Evolutionary conservation across 2,888 invertebrate genomes (phyloP).

Genomic region (Pelosia muscerda): DNA sequence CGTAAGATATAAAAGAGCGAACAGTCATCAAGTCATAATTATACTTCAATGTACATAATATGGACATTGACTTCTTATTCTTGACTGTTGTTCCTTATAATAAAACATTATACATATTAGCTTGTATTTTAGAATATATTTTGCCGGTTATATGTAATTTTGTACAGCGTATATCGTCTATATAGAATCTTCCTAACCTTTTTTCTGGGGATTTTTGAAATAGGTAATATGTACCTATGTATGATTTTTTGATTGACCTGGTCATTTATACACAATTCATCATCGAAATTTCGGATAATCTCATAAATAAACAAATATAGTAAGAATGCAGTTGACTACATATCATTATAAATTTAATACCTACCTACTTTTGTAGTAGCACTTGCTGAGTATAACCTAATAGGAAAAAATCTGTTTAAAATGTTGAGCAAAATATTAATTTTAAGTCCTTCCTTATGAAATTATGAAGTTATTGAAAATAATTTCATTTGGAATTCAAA

Average conservation of each 20-base stretch:
- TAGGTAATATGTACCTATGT: no score
- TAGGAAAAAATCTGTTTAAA: no score
- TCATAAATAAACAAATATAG: no score
- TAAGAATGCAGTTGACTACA: no score
- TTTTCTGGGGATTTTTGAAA: no score
- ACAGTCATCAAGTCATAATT: slow-evolving; percentile 28
- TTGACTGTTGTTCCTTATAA: slow-evolving; percentile 18
- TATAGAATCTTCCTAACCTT: background rate
- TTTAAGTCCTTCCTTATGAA: background rate
- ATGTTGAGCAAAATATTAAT: no score
- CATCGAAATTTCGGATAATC: no score
- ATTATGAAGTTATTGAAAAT: background rate
- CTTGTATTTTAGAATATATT: background rate
- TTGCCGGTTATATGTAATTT: background rate
- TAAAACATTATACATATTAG: background rate
- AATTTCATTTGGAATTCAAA: background rate
- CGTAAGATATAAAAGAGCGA: slow-evolving; percentile 34
- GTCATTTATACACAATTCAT: no score
- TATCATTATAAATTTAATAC: no score
- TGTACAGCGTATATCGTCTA: background rate
- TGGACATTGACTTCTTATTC: slow-evolving; percentile 35
- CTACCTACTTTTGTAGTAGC: no score
- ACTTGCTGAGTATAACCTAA: background rate
- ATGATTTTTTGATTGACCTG: no score
- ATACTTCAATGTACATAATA: slow-evolving; percentile 30